phyloP scores from a whole-genome alignment of 2,113 vertebrate genomes.

The Lophura nycthemera region DNA sequence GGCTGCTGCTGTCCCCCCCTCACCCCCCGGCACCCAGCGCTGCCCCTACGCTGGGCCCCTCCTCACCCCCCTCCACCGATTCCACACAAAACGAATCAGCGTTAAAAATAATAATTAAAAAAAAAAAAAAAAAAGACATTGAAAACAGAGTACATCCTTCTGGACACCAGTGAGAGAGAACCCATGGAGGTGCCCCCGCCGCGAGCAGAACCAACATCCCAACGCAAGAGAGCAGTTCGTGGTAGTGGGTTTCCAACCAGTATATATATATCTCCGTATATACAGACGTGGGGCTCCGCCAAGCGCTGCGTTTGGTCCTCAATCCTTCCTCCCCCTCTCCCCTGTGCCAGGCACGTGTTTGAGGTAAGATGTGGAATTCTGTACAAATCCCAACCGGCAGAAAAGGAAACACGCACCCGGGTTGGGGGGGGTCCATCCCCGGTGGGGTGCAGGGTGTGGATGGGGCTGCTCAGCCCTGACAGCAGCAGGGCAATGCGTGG shows the following conservation, averaged over 20 bases:
- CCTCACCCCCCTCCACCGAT: not conserved
- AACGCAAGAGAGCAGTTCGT: not conserved
- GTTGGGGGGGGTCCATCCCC: not conserved
- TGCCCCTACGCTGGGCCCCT: not conserved
- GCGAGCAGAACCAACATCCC: not conserved
- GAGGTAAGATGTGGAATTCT: constrained; percentile 57
- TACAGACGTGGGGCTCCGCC: constrained; percentile 66
- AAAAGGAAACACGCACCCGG: not conserved
- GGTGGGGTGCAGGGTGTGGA: not conserved
- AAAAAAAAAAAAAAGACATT: not conserved
- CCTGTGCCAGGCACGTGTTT: not conserved
- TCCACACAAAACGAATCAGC: not conserved
- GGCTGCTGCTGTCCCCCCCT: constrained; percentile 1
- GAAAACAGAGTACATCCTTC: constrained; percentile 19
- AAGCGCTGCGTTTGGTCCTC: constrained; percentile 57
- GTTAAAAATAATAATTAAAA: not conserved
- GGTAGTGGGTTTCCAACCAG: constrained; percentile 37
- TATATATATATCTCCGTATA: constrained; percentile 65
- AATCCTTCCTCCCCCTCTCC: not conserved
- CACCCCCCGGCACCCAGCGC: not conserved
- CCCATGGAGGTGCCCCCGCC: not conserved
- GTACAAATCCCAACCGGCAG: not conserved
- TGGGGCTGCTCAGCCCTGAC: no score
- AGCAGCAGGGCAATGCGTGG: no score
- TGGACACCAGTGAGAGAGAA: constrained; percentile 13